Evolutionary conservation across 1,140 invertebrate genomes (phyloP), one percentile per base, ranked within the genome.

Genomic region (Drosophila mayri): DNA sequence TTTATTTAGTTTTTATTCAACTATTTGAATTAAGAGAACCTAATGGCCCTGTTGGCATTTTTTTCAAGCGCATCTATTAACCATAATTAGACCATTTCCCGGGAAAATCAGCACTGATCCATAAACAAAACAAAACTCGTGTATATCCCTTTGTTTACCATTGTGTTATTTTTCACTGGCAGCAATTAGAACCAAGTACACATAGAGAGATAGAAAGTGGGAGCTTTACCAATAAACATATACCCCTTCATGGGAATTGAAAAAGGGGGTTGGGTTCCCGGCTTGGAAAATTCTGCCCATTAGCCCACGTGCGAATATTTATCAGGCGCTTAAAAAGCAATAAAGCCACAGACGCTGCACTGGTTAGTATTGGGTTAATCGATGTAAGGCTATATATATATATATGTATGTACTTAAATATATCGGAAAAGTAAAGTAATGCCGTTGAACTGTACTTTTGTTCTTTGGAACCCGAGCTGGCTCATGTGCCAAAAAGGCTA

Each of bases 181-280:
- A 50, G 62, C 65, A 67, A 68, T 68, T 68, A 68, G 65, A 50
- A 40, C 40, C 30, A 65, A 62, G 38, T 66, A 18, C 41, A 65
- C 25, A 46, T 20, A n/a, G 8, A 25, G 25, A 6, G 20, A 9
- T 12, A 30, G 35, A 37, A n/a, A n/a, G n/a, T n/a, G n/a, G n/a
- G 50, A 41, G 35, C 35, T 30, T 6, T 40, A 40, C 35, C 35
- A 22, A 59, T 59, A 40, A 40, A 20, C 4, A 3, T 22, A 22
- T 22, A 22, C 22, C 7, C 14, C 12, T 9, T 47, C 3, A 49
- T 52, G 3, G 22, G 4, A 49, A 62, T 28, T 0, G 28, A 28
- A 4, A 4, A 43, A 18, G 30, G 57, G 28, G 58, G 38, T 2
- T 12, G 22, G 35, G 25, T 16, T 38, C 4, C 7, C 5, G 20